phyloP scores from a whole-genome alignment of 1,140 invertebrate genomes.

The Drosophila orena region DNA sequence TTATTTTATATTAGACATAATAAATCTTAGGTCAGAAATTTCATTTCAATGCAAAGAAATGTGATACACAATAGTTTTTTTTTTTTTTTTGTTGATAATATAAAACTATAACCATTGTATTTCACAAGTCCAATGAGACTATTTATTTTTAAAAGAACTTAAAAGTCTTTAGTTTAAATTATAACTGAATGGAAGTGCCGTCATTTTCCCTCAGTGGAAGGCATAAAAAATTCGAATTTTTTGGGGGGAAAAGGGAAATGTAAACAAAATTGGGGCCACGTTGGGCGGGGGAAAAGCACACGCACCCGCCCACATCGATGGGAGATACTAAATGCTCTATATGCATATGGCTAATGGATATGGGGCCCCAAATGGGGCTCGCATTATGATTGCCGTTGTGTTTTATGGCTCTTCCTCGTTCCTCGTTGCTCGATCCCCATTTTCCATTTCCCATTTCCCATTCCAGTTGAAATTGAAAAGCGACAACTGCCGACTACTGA shows the following conservation, averaged over 20 bases:
- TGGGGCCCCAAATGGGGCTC: conserved; percentile 40
- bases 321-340: conserved; percentile 38
- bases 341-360: conserved; percentile 53
- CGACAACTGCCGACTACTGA: conserved; percentile 23
- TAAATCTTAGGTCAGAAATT: too few species aligned
- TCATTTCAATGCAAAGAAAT: too few species aligned
- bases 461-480: conserved; percentile 23
- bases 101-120: too few species aligned
- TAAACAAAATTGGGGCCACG: conserved; percentile 73
- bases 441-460: conserved; percentile 1
- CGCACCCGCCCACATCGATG: conserved; percentile 37
- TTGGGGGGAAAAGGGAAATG: conserved; percentile 27
- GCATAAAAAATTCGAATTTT: conserved; percentile 20
- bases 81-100: too few species aligned
- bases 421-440: conserved; percentile 1
- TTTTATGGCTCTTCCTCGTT: conserved; percentile 35
- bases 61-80: too few species aligned
- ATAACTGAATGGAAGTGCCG: background rate
- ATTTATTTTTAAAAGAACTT: too few species aligned
- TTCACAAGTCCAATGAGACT: too few species aligned
- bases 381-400: conserved; percentile 25
- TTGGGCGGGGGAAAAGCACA: conserved; percentile 22
- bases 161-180: too few species aligned
- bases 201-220: conserved; percentile 27
- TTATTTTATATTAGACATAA: too few species aligned